Evolutionary conservation across 2,113 vertebrate species (phyloP).

Genomic region (Triplophysa dalaica): DNA sequence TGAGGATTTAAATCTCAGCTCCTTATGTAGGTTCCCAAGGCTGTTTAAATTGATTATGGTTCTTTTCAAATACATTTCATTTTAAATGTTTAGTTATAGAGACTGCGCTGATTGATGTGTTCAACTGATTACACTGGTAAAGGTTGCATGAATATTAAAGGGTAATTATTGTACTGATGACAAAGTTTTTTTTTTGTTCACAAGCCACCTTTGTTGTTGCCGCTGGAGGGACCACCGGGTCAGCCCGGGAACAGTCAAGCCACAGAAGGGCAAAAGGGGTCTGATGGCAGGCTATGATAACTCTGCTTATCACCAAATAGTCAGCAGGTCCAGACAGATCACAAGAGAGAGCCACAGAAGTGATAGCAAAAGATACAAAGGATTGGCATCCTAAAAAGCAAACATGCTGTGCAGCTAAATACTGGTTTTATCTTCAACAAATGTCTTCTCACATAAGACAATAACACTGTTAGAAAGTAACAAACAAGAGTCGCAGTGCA

Average conservation of each 20-base stretch:
- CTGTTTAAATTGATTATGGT: neutral
- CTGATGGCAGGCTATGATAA: conserved; percentile 49
- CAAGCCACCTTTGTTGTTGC: conserved; percentile 44
- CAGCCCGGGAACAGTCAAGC: conserved; percentile 16
- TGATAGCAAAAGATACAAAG: neutral
- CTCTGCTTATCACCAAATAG: conserved; percentile 6
- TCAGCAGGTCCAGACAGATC: conserved; percentile 47
- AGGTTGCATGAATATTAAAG: neutral
- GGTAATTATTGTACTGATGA: conserved; percentile 21
- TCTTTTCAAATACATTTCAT: neutral
- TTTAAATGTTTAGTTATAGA: neutral
- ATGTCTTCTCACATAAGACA: too few relatives aligned
- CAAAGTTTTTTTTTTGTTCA: conserved; percentile 25
- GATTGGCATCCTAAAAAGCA: neutral
- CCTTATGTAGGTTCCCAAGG: neutral
- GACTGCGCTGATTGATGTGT: neutral
- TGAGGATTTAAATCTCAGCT: neutral
- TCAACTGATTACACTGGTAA: neutral
- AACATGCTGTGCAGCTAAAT: neutral
- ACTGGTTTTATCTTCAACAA: neutral
- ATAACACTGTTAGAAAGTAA: too few relatives aligned
- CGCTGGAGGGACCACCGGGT: conserved; percentile 43
- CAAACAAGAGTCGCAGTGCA: too few relatives aligned
- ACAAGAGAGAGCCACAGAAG: neutral
- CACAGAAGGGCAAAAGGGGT: conserved; percentile 38